A percentile compares a stretch with the other conserved stretches of the same genome.
Conservation (phyloP, 1,140 invertebrate species). For the Papilio xuthus region DNA sequence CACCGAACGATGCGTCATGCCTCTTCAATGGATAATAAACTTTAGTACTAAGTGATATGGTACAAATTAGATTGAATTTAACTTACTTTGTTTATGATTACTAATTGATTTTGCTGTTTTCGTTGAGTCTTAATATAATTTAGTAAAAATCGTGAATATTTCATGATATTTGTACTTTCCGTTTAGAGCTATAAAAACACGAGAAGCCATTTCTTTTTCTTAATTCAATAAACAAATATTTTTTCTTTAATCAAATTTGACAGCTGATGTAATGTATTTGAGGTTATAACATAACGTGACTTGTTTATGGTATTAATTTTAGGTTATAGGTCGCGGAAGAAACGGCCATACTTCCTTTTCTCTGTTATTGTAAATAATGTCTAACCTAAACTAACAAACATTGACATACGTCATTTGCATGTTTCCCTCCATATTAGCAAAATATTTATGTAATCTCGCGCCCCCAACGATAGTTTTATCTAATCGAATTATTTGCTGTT, state of each 20-base stretch:
- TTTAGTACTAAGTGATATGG: background rate
- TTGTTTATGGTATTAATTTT: background rate
- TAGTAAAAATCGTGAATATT: background rate
- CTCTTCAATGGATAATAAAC: background rate
- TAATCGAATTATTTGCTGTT: slow-evolving; percentile 1
- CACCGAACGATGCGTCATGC: background rate
- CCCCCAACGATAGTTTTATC: background rate
- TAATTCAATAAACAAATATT: background rate
- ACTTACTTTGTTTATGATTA: background rate
- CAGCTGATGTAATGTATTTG: background rate
- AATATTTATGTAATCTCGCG: slow-evolving; percentile 23
- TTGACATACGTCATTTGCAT: background rate
- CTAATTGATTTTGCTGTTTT: background rate
- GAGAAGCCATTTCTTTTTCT: background rate
- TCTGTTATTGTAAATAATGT: background rate
- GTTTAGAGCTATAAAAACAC: background rate
- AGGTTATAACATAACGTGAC: background rate
- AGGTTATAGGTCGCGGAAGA: background rate
- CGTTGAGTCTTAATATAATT: background rate
- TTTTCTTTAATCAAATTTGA: background rate
- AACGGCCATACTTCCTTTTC: background rate
- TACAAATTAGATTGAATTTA: background rate
- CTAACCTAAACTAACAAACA: slow-evolving; percentile 2
- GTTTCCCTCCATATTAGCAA: background rate
- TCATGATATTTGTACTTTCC: background rate